A percentile compares a stretch with the other conserved stretches of the same genome.
Evolutionary conservation across 1,140 invertebrate genomes (phyloP).

Genomic region (Atta colombica): DNA sequence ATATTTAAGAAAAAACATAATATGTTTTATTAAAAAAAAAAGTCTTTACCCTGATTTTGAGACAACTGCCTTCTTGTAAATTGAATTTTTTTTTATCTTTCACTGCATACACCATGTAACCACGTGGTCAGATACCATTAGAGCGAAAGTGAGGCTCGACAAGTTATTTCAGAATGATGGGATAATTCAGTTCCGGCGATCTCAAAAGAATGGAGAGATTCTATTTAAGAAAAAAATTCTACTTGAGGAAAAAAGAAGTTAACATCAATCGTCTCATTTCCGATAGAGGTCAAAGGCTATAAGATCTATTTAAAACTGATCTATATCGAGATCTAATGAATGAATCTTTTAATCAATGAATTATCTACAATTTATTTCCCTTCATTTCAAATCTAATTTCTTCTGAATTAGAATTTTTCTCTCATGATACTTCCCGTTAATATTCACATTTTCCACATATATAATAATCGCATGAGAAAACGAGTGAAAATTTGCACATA

Average conservation of each 20-base stretch:
- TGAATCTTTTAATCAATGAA: slow-evolving; percentile 20
- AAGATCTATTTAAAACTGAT: not conserved
- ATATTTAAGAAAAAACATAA: too few species aligned
- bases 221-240: not conserved
- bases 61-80: not conserved
- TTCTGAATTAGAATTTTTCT: not conserved
- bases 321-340: not conserved
- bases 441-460: not conserved
- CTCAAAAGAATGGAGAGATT: slow-evolving; percentile 7
- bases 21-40: too few species aligned
- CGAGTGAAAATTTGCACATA: not conserved
- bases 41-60: not conserved
- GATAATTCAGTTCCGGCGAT: not conserved
- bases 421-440: not conserved
- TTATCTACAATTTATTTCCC: not conserved
- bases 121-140: not conserved
- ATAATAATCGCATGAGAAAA: not conserved
- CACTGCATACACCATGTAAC: not conserved
- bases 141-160: not conserved
- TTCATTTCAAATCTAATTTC: slow-evolving; percentile 1
- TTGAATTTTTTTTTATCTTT: not conserved
- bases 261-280: not conserved
- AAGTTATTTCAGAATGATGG: not conserved
- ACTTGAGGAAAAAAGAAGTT: slow-evolving; percentile 5
- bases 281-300: not conserved